These are phyloP conservation scores for Teleopsis dalmanni DNA, from an alignment of 1,140 invertebrate species.

Conservation along the genomic window DNA sequence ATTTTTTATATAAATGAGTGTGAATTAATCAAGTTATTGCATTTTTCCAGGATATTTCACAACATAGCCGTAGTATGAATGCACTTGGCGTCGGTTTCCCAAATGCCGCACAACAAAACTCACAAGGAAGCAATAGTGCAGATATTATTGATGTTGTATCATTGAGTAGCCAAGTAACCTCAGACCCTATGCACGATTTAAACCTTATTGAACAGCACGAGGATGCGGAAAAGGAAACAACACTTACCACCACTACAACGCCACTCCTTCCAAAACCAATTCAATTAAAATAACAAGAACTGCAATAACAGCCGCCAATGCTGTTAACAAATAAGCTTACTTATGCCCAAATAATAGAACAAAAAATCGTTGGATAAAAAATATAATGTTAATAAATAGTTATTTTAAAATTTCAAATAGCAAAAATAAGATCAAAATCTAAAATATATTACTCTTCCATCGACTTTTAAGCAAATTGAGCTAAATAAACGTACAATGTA, in stretches of 20 bases:
- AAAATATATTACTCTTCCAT: too few species aligned
- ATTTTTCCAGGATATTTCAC: slow-evolving; percentile 8
- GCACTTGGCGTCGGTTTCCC: too few species aligned
- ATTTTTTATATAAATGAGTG: too few species aligned
- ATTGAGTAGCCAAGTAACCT: slow-evolving; percentile 13
- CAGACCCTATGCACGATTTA: slow-evolving; percentile 4
- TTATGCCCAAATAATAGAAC: too few species aligned
- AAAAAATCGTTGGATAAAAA: too few species aligned
- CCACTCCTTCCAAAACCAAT: slow-evolving; percentile 12
- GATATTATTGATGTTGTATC: slow-evolving; percentile 14
- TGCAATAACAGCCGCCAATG: not conserved
- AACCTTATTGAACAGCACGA: not conserved
- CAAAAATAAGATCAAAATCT: too few species aligned
- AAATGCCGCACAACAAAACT: slow-evolving; percentile 9
- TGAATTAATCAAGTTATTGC: too few species aligned
- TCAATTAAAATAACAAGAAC: slow-evolving; percentile 10
- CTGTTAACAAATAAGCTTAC: slow-evolving; percentile 9
- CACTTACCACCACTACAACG: slow-evolving; percentile 7
- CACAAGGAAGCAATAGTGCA: slow-evolving; percentile 13
- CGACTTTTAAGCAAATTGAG: too few species aligned
- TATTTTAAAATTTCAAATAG: too few species aligned
- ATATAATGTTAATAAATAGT: too few species aligned
- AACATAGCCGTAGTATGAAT: slow-evolving; percentile 11
- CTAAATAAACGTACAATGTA: too few species aligned
- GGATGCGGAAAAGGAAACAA: slow-evolving; percentile 6